Evolutionary conservation across 2,888 invertebrate species (phyloP).

Genomic region (Calameuta pallipes): DNA sequence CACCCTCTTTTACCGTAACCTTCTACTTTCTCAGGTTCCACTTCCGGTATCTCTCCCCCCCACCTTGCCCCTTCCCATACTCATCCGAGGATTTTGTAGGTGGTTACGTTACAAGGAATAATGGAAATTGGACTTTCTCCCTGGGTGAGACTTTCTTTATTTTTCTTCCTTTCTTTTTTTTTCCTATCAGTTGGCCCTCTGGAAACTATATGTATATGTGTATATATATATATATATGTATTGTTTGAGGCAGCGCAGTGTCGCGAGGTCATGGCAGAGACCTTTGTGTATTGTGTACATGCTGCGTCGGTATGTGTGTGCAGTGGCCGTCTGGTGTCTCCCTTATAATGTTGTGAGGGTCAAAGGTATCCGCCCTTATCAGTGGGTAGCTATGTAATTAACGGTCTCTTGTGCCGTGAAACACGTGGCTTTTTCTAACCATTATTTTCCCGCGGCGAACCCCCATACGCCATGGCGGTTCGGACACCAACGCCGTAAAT

Average conservation of each 20-base stretch:
- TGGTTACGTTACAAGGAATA: conserved; percentile 25
- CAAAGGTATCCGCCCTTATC: conserved; percentile 12
- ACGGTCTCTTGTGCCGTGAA: conserved; percentile 11
- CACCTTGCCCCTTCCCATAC: neutral
- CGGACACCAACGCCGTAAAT: neutral
- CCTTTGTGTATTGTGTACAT: neutral
- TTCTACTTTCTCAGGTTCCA: neutral
- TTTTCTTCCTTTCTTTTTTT: neutral
- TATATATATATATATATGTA: neutral
- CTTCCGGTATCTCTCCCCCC: neutral
- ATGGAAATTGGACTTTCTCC: neutral
- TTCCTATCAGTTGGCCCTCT: neutral
- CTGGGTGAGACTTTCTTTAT: neutral
- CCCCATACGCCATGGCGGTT: neutral
- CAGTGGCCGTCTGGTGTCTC: neutral
- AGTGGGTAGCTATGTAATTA: conserved; percentile 20
- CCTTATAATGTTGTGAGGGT: neutral
- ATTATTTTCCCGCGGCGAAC: conserved; percentile 16
- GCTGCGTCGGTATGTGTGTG: neutral
- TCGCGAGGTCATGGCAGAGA: neutral
- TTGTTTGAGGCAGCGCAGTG: neutral
- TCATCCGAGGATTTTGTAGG: neutral
- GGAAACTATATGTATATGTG: neutral
- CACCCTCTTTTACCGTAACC: neutral
- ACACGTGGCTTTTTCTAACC: conserved; percentile 21